Base-by-base conservation (phyloP, 2,113 vertebrate species). In the Amphilophus citrinellus region DNA sequence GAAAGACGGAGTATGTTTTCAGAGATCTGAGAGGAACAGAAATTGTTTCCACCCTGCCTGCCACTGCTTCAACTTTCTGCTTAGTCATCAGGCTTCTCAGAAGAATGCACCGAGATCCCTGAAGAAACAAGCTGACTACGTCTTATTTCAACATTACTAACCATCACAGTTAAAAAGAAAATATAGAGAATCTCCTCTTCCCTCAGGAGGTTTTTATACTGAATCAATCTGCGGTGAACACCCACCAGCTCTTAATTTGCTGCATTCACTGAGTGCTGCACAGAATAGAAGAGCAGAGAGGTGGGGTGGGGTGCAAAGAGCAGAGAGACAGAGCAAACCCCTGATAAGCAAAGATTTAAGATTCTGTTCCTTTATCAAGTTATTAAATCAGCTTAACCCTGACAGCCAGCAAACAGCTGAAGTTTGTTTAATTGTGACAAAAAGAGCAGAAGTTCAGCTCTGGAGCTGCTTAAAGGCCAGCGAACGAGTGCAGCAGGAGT, bases 41-140 rank as follows among this genome's bases (percentile, higher is more conserved):
- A 76, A 62, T 58, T 77, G 61, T 87, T 88, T 86, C 82, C 81
- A 88, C 35, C 73, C 59, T 8, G 61, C 73, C 77, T 80, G 66
- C 61, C 65, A 24, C 32, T 66, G 6, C 66, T 73, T 66, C 73
- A 39, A 17, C 80, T 86, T 89, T 86, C 61, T 82, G 79, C 85
- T 89, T 1, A 78, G 66, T 89, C 85, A 86, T 84, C 87, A 73
- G 37, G 37, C 59, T 79, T 81, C 58, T 73, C 17, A 39, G 47
- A 62, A 27, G 61, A 76, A 79, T 37, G 35, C 30, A 2, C 11
- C 30, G 44, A 65, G 47, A 27, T 68, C 77, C 57, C 76, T 1
- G 4, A 18, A 76, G 61, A 76, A 61, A 79, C 30, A 7, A 56
- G 13, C 75, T 7, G 27, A 61, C 18, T 15, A 1, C 15, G 58